These are phyloP conservation scores for Nesogale talazaci DNA, from an alignment of 2,113 vertebrate genomes.

Conservation along the genomic window DNA sequence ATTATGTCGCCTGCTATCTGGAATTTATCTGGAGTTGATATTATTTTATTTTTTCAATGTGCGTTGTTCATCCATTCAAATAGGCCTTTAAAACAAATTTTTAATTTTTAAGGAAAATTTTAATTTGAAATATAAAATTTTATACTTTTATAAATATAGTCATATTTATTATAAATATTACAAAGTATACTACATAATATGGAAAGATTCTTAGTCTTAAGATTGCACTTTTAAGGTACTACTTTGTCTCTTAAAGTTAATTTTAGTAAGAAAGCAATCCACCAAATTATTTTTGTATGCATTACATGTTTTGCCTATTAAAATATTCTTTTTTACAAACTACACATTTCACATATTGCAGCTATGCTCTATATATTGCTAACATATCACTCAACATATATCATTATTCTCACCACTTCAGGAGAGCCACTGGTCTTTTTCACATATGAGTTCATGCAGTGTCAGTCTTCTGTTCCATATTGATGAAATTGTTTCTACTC, in stretches of 20 bases:
- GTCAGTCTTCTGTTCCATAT: neutral
- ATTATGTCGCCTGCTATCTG: neutral
- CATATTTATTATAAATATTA: constrained; percentile 5
- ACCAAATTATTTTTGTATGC: no score
- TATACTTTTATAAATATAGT: constrained; percentile 55
- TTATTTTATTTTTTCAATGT: neutral
- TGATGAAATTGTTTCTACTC: neutral
- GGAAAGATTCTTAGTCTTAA: neutral
- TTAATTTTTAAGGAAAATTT: constrained; percentile 27
- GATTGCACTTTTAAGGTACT: constrained; percentile 16
- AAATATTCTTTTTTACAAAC: no score
- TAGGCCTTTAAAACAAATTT: neutral
- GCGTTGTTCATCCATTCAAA: neutral
- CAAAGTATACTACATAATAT: neutral
- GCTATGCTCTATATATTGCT: constrained; percentile 40
- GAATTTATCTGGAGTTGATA: neutral
- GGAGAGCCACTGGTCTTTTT: neutral
- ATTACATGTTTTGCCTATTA: no score
- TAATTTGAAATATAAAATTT: neutral
- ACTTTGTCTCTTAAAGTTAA: constrained; percentile 62
- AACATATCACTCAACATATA: neutral
- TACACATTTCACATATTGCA: no score
- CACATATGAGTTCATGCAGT: neutral
- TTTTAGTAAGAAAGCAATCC: neutral
- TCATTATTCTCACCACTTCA: neutral